Conservation (phyloP, 1,140 invertebrate species). For the Pomacea maculata region DNA sequence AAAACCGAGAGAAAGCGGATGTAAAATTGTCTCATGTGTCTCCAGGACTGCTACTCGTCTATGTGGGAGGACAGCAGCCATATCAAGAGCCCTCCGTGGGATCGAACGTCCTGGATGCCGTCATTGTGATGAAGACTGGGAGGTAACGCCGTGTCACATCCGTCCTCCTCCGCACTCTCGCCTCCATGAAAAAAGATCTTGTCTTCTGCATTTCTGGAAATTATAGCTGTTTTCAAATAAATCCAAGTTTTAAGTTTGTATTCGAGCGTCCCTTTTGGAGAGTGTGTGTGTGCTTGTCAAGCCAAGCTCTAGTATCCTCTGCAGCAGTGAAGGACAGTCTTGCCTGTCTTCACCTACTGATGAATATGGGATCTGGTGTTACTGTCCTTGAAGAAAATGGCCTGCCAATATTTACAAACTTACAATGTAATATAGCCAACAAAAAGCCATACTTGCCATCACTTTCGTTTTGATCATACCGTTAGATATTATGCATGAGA, state of each 20-base stretch:
- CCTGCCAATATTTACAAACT: neutral
- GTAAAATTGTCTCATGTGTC: neutral
- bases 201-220: too few species aligned
- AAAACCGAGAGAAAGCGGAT: neutral
- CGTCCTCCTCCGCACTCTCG: too few species aligned
- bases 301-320: neutral
- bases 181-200: too few species aligned
- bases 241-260: too few species aligned
- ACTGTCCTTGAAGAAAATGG: neutral
- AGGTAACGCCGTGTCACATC: too few species aligned
- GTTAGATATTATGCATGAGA: neutral
- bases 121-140: too few species aligned
- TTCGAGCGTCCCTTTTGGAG: neutral
- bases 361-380: neutral
- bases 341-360: neutral
- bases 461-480: neutral
- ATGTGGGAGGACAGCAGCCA: constrained; percentile 9
- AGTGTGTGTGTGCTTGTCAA: neutral
- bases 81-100: neutral
- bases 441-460: neutral
- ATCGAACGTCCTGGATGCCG: neutral
- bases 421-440: neutral
- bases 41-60: neutral
- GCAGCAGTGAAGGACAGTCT: too few species aligned
- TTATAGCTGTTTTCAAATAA: too few species aligned